Evolutionary conservation across 2,888 invertebrate genomes (phyloP), one percentile per base, ranked within the genome.

Genomic region (Alentia gelatinosa): DNA sequence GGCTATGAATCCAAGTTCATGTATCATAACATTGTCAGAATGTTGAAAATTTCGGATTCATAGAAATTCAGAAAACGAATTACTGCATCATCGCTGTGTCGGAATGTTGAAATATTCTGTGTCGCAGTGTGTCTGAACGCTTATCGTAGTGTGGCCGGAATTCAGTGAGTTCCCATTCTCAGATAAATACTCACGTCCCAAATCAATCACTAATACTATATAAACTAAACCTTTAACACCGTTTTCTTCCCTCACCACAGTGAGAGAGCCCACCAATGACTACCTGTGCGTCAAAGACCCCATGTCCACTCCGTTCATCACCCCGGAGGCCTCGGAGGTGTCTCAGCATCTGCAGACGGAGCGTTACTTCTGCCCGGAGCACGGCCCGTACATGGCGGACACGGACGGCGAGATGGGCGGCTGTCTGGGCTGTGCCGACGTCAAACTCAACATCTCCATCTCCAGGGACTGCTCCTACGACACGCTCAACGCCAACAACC

Each of bases 321-420:
- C 79, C 0, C 79, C 79, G 0, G 79, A 79, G 26, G 26, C 39
- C 1, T 79, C 79, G 12, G 37, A 79, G 23, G 79, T 79, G 4
- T 35, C 39, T 1, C 39, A 35, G 39, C n/a, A 37, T 15, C 19
- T 39, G 7, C 4, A 79, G 39, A 37, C 79, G 4, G 39, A 35
- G n/a, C 79, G 79, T 39, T 79, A 35, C 79, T 37, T 37, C 79
- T 79, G 79, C 39, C 79, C 79, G 19, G 79, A 79, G 37, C 79
- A 79, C 23, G 79, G 79, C 1, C 79, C 79, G 7, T 79, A 79
- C 39, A 79, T 79, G 79, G 79, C 79, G 19, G 63, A 63, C 63
- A 63, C 15, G 12, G 39, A 79, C 39, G 79, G 79, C 1, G 79
- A 79, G 39, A 79, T 79, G 79, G 74, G 74, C 1, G 35, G 79